Conservation (phyloP, 2,888 invertebrate species). For the Leptinotarsa rubiginosa region DNA sequence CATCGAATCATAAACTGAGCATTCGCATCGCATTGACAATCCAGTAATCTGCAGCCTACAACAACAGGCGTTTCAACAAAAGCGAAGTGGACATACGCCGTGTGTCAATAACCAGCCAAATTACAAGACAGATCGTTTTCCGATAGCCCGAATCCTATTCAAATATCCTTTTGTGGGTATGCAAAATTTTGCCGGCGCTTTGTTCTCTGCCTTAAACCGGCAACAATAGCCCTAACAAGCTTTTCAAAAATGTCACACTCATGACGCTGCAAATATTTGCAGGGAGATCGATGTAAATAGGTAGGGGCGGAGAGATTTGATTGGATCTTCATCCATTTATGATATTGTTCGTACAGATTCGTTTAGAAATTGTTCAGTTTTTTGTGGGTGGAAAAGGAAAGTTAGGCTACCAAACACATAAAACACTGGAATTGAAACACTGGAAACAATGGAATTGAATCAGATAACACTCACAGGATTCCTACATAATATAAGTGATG, state of each 20-base stretch:
- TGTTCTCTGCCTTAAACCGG: conserved; percentile 35
- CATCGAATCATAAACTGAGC: not conserved
- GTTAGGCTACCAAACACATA: no score
- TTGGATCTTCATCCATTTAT: no score
- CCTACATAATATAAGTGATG: no score
- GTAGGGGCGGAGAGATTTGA: not conserved
- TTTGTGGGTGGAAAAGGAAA: no score
- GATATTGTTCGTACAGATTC: no score
- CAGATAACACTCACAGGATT: no score
- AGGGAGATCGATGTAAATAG: conserved; percentile 35
- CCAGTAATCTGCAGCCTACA: conserved; percentile 1
- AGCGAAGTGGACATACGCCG: conserved; percentile 15
- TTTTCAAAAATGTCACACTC: conserved; percentile 46
- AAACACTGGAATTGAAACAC: no score
- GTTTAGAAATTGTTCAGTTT: no score
- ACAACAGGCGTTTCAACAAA: conserved; percentile 4
- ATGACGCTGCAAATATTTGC: conserved; percentile 45
- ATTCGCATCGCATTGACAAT: not conserved
- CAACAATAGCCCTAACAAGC: conserved; percentile 56
- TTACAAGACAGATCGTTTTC: conserved; percentile 57
- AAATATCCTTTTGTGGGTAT: conserved; percentile 45
- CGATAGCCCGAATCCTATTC: conserved; percentile 53
- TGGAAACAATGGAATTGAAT: no score
- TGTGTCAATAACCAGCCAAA: conserved; percentile 52
- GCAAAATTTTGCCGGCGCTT: conserved; percentile 44